A percentile compares a stretch with the other conserved stretches of the same genome.
phyloP scores from a whole-genome alignment of 2,797 vertebrate genomes.

The Sternotherus odoratus region DNA sequence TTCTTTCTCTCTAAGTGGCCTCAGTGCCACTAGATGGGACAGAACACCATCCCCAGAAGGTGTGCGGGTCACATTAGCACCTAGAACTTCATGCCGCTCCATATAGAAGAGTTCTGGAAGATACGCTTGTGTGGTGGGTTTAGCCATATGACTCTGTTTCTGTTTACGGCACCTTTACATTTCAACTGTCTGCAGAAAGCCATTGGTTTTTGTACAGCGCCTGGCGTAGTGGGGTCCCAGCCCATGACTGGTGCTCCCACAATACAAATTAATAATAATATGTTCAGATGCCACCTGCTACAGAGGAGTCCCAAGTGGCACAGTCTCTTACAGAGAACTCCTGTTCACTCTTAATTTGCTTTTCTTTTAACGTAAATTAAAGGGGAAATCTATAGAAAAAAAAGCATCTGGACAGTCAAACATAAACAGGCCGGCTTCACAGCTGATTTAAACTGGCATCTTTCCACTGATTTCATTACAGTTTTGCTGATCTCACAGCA shows the following conservation, averaged over 20 bases:
- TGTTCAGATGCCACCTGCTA: neutral
- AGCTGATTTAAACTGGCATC: neutral
- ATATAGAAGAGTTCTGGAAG: rapidly evolving
- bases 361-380: neutral
- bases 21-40: too few species aligned
- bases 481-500: neutral
- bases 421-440: neutral
- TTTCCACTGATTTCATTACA: neutral
- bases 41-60: too few species aligned
- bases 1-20: too few species aligned
- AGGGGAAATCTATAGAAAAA: neutral
- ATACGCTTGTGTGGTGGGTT: neutral
- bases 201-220: neutral
- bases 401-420: neutral
- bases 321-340: neutral
- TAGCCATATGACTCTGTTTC: rapidly evolving
- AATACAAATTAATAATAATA: neutral
- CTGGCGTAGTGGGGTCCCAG: neutral
- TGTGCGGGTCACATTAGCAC: too few species aligned
- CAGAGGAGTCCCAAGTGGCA: neutral
- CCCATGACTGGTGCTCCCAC: neutral
- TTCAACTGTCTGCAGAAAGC: neutral
- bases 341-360: neutral
- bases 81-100: rapidly evolving
- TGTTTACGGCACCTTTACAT: neutral